Evolutionary conservation across 2,113 vertebrate species (phyloP), one percentile per base, ranked within the genome.

Genomic region (Misgurnus anguillicaudatus): DNA sequence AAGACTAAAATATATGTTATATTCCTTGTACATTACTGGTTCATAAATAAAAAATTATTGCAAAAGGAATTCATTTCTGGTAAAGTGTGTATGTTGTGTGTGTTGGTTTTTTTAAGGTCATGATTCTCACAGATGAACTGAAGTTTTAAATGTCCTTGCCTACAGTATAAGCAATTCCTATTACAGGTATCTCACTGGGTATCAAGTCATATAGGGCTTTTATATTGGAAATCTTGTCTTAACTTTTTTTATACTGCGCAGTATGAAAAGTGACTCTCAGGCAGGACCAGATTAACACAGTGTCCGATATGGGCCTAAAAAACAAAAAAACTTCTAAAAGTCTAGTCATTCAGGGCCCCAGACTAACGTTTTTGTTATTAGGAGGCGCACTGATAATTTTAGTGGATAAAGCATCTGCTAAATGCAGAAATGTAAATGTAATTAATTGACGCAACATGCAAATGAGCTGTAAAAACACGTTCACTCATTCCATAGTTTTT

Each of bases 1-100:
- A 70, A 51, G 36, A 75, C 48, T 69, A 42, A 51, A 61, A 76
- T 4, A 76, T 4, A 55, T 61, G 45, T 53, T 41, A 63, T 77
- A 70, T 77, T 16, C 16, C 39, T 57, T 55, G 47, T 69, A 64
- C 39, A 24, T 64, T 51, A 76, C 19, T 21, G 31, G 68, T 48
- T 21, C 57, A 67, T 53, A 77, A 21, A 64, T 21, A 9, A 31
- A 4, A 65, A 39, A n/a, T 67, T 17, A 21, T 31, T 31, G 66
- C 13, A 31, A 21, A 68, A 48, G 19, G 13, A 2, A 68, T 68
- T 31, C 21, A 48, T 48, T 45, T 68, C 13, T 48, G 13, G 19
- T 11, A 8, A 6, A 57, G 17, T 55, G 16, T n/a, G 9, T 3
- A 0, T 42, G 41, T 67, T 21, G 17, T 55, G 6, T 16, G 51